Evolutionary conservation across 2,888 invertebrate species (phyloP).

Genomic region (Tinea trinotella): DNA sequence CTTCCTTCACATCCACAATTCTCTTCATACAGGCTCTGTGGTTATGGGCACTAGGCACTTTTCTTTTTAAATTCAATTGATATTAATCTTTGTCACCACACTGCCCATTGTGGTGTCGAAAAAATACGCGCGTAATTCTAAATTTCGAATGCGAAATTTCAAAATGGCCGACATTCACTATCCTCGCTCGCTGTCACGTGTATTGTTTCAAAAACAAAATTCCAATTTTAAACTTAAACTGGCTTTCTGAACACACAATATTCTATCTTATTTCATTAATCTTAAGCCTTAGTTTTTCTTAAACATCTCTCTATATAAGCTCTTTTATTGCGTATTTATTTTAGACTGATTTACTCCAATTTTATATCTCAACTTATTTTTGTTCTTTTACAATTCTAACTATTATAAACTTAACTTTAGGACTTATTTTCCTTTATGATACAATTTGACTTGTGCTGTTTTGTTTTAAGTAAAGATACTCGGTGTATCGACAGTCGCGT

Average conservation of each 20-base stretch:
- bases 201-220: constrained; percentile 40
- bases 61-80: too few relatives aligned
- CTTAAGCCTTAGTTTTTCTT: neutral
- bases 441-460: neutral
- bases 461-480: neutral
- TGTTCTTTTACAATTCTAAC: too few relatives aligned
- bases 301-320: neutral
- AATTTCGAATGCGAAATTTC: constrained; percentile 6
- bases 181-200: too few relatives aligned
- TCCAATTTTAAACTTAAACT: neutral
- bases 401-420: neutral
- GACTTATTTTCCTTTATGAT: neutral
- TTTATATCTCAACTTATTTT: too few relatives aligned
- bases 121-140: constrained; percentile 6
- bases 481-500: constrained; percentile 38
- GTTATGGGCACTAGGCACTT: too few relatives aligned
- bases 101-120: constrained; percentile 10
- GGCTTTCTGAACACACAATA: neutral
- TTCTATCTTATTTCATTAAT: neutral
- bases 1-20: too few relatives aligned
- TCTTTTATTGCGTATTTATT: neutral
- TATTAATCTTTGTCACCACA: constrained; percentile 5
- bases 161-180: constrained; percentile 7
- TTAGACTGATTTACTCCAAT: too few relatives aligned
- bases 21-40: too few relatives aligned